Conservation (phyloP, 2,113 vertebrate genomes). For the Uropsilus gracilis region DNA sequence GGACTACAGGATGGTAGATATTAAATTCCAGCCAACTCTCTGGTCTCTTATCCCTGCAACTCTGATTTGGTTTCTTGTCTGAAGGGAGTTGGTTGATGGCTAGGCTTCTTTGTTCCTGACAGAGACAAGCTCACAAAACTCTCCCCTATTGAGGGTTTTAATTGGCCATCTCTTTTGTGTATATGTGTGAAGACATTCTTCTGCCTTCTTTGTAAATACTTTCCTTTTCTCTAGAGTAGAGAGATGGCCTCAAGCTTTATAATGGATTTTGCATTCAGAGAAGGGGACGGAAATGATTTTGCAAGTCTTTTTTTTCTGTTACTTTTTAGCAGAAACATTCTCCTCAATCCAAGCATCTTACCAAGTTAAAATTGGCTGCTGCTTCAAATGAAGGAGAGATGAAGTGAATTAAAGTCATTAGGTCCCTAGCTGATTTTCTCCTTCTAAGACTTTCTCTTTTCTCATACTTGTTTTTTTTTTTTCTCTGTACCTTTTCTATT, state of each 20-base stretch:
- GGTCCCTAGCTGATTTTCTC: background rate
- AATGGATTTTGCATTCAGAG: slow-evolving; percentile 52
- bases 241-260: slow-evolving; percentile 49
- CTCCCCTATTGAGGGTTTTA: slow-evolving; percentile 54
- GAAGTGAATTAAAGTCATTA: background rate
- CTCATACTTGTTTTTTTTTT: background rate
- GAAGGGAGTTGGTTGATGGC: slow-evolving; percentile 53
- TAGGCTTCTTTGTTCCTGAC: slow-evolving; percentile 63
- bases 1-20: background rate
- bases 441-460: slow-evolving; percentile 41
- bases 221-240: slow-evolving; percentile 49
- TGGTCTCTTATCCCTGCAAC: background rate
- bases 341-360: background rate
- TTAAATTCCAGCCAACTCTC: background rate
- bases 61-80: slow-evolving; percentile 37
- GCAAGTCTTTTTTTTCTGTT: slow-evolving; percentile 56
- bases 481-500: background rate
- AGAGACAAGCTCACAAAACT: slow-evolving; percentile 63
- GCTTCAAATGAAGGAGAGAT: background rate
- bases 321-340: background rate
- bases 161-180: slow-evolving; percentile 33
- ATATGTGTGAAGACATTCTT: slow-evolving; percentile 31
- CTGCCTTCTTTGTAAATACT: slow-evolving; percentile 58
- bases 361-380: background rate
- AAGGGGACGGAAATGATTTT: slow-evolving; percentile 45